A percentile compares a stretch with the other conserved stretches of the same genome.
Evolutionary conservation across 2,113 vertebrate species (phyloP).

Genomic region (Seriola quinqueradiata): DNA sequence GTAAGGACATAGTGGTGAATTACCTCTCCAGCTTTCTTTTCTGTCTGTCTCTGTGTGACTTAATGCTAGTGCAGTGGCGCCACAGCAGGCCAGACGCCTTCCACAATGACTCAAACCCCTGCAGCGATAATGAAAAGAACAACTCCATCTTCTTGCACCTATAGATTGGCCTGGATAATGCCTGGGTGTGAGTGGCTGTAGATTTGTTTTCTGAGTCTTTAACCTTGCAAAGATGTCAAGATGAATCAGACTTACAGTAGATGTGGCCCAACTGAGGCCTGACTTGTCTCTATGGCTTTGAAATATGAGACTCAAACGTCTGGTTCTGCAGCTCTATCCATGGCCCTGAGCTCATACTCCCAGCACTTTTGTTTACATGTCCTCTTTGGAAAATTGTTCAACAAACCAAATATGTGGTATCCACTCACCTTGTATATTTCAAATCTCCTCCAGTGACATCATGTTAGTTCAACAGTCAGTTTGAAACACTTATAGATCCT

Average conservation of each 20-base stretch:
- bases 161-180: slow-evolving; percentile 60
- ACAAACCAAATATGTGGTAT: slow-evolving; percentile 52
- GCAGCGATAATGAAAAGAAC: slow-evolving; percentile 68
- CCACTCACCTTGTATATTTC: slow-evolving; percentile 36
- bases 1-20: slow-evolving; percentile 65
- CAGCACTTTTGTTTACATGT: slow-evolving; percentile 49
- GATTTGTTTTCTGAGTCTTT: slow-evolving; percentile 66
- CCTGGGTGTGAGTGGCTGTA: slow-evolving; percentile 9
- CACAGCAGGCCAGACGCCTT: slow-evolving; percentile 48
- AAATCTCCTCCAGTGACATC: slow-evolving; percentile 47
- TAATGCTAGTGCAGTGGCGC: slow-evolving; percentile 50
- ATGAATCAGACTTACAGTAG: slow-evolving; percentile 61
- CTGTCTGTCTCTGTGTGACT: slow-evolving; percentile 57
- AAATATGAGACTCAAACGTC: slow-evolving; percentile 48
- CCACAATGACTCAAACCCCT: slow-evolving; percentile 65
- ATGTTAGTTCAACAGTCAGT: slow-evolving; percentile 21
- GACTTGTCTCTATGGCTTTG: slow-evolving; percentile 38
- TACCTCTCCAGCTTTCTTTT: slow-evolving; percentile 41
- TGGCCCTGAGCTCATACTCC: slow-evolving; percentile 29
- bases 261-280: slow-evolving; percentile 53
- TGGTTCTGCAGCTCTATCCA: slow-evolving; percentile 35
- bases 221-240: slow-evolving; percentile 64
- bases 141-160: slow-evolving; percentile 56
- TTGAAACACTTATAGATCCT: slow-evolving; percentile 17
- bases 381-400: slow-evolving; percentile 48